phyloP scores from a whole-genome alignment of 2,797 vertebrate species.

The Lepilemur ruficaudatus region DNA sequence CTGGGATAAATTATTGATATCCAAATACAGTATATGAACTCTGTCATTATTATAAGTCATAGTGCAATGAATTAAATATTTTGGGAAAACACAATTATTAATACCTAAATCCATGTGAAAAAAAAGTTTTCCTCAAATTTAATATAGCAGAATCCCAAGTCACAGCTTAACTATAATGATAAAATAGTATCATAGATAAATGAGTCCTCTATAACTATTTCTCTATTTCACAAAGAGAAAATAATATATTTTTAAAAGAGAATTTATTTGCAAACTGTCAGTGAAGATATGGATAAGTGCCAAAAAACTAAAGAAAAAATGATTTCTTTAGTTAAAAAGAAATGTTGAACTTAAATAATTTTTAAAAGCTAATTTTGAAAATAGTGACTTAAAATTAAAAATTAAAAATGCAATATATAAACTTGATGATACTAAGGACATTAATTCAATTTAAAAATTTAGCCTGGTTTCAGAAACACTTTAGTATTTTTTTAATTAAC shows the following conservation, averaged over 20 bases:
- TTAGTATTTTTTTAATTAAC: background rate
- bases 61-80: background rate
- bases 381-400: background rate
- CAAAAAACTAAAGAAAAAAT: background rate
- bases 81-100: background rate
- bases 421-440: background rate
- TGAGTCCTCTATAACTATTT: background rate
- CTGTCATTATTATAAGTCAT: background rate
- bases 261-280: background rate
- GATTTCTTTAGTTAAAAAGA: background rate
- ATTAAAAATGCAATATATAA: background rate
- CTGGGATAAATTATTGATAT: background rate
- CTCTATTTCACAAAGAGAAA: background rate
- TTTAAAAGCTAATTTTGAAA: slow-evolving; percentile 28
- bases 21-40: background rate
- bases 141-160: background rate
- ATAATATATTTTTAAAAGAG: background rate
- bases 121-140: slow-evolving; percentile 12
- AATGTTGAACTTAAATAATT: background rate
- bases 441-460: background rate
- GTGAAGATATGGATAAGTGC: background rate
- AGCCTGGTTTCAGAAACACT: slow-evolving; percentile 10
- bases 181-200: background rate
- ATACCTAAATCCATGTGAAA: background rate
- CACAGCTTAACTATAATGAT: background rate